Evolutionary conservation across 2,888 invertebrate species (phyloP).

Genomic region (Nemotelus pantherinus): DNA sequence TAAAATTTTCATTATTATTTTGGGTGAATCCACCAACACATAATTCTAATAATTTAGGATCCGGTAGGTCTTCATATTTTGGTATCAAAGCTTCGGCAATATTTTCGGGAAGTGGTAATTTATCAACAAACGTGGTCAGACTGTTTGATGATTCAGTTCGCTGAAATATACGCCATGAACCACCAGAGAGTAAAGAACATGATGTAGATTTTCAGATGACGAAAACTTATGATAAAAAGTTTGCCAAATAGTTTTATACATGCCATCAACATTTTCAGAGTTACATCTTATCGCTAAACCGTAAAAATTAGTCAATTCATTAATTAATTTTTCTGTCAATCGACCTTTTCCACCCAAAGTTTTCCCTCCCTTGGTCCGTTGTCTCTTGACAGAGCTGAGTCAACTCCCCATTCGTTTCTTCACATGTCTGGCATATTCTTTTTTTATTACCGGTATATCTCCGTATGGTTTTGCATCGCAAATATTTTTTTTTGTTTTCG

Average conservation of each 20-base stretch:
- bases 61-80: not conserved
- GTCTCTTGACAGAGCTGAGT: not conserved
- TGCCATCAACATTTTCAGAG: not conserved
- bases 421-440: not conserved
- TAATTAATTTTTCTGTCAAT: slow-evolving; percentile 6
- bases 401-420: not conserved
- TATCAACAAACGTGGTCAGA: not conserved
- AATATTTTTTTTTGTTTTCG: not conserved
- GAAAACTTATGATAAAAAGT: slow-evolving; percentile 8
- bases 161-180: slow-evolving; percentile 5
- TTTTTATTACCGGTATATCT: not conserved
- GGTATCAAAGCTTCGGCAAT: slow-evolving; percentile 7
- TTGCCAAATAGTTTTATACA: not conserved
- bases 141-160: not conserved
- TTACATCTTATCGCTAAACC: not conserved
- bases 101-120: slow-evolving; percentile 9
- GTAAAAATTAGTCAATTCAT: not conserved
- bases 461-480: not conserved
- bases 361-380: not conserved
- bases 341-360: not conserved
- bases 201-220: not conserved
- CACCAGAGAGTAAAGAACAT: not conserved
- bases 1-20: not conserved
- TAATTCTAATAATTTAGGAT: slow-evolving; percentile 2
- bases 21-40: slow-evolving; percentile 8